Evolutionary conservation across 37 sponge, comb jelly and placozoan genomes (phyloP).

Genomic region (Petrosia ficiformis): DNA sequence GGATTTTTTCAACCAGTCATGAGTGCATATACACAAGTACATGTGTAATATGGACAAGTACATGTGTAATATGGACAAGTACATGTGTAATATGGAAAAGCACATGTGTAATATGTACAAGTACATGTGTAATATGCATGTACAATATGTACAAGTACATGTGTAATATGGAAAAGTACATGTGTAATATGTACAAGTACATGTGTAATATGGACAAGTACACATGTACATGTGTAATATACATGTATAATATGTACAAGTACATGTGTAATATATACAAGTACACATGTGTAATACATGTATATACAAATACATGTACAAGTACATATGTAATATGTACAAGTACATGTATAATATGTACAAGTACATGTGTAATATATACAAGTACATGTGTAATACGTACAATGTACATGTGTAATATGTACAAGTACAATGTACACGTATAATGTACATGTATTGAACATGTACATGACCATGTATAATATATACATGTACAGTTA

Average conservation of each 20-base stretch:
- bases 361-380: not conserved
- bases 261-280: not conserved
- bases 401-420: not conserved
- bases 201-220: not conserved
- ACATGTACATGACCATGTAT: not conserved
- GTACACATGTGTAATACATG: not conserved
- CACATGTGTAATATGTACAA: too few relatives aligned
- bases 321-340: constrained; percentile 11
- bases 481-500: constrained; percentile 1
- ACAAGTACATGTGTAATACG: not conserved
- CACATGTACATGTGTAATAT: not conserved
- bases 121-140: too few relatives aligned
- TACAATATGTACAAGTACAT: too few relatives aligned
- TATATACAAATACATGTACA: constrained; percentile 1
- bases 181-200: not conserved
- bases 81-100: too few relatives aligned
- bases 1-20: too few relatives aligned
- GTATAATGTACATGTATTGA: not conserved
- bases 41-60: too few relatives aligned
- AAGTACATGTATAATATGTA: not conserved
- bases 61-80: too few relatives aligned
- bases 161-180: too few relatives aligned
- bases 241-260: constrained; percentile 8
- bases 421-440: not conserved
- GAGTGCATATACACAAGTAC: too few relatives aligned